Evolutionary conservation across 1,140 invertebrate species (phyloP).

Genomic region (Tetraneura akinire): DNA sequence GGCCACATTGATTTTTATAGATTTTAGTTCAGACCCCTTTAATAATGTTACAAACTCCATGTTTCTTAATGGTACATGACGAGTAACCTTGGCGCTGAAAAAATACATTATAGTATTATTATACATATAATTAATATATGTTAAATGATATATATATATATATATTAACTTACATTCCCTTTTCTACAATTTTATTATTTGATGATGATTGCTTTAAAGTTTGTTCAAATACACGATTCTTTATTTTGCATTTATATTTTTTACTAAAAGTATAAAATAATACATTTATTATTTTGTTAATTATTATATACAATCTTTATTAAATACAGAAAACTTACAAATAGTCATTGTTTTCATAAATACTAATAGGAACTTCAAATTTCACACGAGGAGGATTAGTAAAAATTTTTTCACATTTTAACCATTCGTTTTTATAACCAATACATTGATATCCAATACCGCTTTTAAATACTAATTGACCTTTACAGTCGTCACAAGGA

Average conservation of each 20-base stretch:
- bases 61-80: conserved; percentile 70
- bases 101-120: conserved; percentile 51
- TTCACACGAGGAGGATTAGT: conserved; percentile 73
- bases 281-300: not conserved
- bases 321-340: too few relatives aligned
- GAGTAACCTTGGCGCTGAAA: conserved; percentile 58
- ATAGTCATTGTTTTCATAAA: conserved; percentile 65
- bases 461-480: conserved; percentile 71
- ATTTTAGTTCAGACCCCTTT: conserved; percentile 64
- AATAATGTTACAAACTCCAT: conserved; percentile 79
- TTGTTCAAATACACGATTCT: conserved; percentile 61
- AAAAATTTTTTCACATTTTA: conserved; percentile 77
- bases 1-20: conserved; percentile 70
- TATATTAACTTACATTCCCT: conserved; percentile 38
- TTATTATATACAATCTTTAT: not conserved
- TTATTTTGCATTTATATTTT: conserved; percentile 68
- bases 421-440: conserved; percentile 87
- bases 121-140: not conserved
- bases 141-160: conserved; percentile 18
- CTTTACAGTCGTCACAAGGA: conserved; percentile 78
- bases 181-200: conserved; percentile 6
- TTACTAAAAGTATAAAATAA: conserved; percentile 58
- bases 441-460: conserved; percentile 75
- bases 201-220: conserved; percentile 52
- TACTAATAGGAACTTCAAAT: conserved; percentile 73